Evolutionary conservation across 2,888 invertebrate species (phyloP).

Genomic region (Phortica magna): DNA sequence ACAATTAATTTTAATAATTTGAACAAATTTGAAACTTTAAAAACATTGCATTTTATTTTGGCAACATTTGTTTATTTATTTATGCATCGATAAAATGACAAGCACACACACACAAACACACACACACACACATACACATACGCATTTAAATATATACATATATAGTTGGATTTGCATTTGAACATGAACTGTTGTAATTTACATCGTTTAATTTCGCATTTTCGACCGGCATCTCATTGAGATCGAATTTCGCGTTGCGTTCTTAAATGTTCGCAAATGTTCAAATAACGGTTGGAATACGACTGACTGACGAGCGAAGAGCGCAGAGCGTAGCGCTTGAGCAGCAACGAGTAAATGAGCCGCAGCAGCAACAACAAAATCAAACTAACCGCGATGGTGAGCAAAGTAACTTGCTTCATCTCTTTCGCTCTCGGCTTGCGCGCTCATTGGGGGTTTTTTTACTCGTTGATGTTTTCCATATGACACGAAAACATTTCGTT

Average conservation of each 20-base stretch:
- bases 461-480: too few relatives aligned
- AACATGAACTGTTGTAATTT: neutral
- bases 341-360: conserved; percentile 2
- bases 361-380: neutral
- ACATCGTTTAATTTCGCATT: conserved; percentile 16
- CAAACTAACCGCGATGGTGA: neutral
- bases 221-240: neutral
- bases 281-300: neutral
- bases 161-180: neutral
- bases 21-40: neutral
- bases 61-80: conserved; percentile 6
- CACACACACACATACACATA: conserved; percentile 29
- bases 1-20: conserved; percentile 4
- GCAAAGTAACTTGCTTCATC: neutral
- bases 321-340: neutral
- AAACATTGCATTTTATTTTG: conserved; percentile 3
- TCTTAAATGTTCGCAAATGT: neutral
- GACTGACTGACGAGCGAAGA: neutral
- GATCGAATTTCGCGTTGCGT: neutral
- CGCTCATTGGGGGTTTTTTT: too few relatives aligned
- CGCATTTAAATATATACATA: conserved; percentile 1
- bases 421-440: neutral
- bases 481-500: too few relatives aligned
- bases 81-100: neutral
- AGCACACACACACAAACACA: conserved; percentile 15